These are phyloP conservation scores for Notodonta ziczac DNA, from an alignment of 2,888 invertebrate genomes.

Conservation along the genomic window DNA sequence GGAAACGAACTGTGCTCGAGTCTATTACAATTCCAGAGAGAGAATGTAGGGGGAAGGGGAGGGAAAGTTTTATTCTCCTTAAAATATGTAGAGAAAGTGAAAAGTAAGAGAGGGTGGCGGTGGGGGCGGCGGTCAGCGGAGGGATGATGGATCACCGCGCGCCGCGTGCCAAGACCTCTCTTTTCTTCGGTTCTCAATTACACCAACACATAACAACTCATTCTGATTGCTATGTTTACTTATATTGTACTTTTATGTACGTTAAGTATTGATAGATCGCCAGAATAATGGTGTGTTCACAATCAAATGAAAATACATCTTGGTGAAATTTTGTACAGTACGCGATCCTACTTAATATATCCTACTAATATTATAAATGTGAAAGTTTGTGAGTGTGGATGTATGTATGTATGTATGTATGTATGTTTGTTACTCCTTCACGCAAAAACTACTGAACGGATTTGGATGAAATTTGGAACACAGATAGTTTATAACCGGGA, in stretches of 20 bases:
- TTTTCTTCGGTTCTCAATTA: slow-evolving; percentile 78
- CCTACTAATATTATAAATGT: too few species aligned
- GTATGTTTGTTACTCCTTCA: too few species aligned
- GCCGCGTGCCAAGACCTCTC: slow-evolving; percentile 66
- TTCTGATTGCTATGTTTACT: slow-evolving; percentile 48
- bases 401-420: too few species aligned
- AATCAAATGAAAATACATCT: not conserved
- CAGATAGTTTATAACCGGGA: too few species aligned
- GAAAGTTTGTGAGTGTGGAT: too few species aligned
- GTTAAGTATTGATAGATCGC: slow-evolving; percentile 17
- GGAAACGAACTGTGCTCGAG: slow-evolving; percentile 55
- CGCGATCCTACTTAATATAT: too few species aligned
- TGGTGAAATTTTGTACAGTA: not conserved
- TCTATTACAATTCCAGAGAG: slow-evolving; percentile 67
- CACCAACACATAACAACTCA: slow-evolving; percentile 72
- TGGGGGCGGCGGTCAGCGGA: slow-evolving; percentile 71
- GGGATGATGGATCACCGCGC: slow-evolving; percentile 84
- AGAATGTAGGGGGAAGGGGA: slow-evolving; percentile 72
- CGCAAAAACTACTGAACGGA: too few species aligned
- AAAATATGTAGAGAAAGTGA: slow-evolving; percentile 85
- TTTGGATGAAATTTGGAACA: too few species aligned
- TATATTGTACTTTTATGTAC: slow-evolving; percentile 31
- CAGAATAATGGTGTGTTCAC: not conserved
- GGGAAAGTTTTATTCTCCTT: slow-evolving; percentile 83
- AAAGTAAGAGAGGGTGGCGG: slow-evolving; percentile 76